These are phyloP conservation scores for Drosophila nigromelanica DNA, from an alignment of 1,140 invertebrate genomes.

Conservation along the genomic window DNA sequence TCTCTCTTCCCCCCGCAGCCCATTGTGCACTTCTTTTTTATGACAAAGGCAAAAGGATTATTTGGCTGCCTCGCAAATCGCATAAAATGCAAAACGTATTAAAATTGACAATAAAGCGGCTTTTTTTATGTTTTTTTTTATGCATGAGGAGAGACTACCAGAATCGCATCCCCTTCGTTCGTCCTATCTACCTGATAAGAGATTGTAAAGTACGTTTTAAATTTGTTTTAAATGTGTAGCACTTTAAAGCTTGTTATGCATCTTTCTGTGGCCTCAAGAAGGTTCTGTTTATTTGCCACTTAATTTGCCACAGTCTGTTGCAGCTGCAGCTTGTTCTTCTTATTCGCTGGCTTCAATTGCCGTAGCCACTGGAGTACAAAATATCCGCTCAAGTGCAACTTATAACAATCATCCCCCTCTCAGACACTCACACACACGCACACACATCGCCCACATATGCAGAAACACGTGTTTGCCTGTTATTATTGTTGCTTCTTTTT, in stretches of 20 bases:
- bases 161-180: too few relatives aligned
- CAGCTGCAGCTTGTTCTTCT: constrained; percentile 28
- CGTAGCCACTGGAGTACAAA: constrained; percentile 67
- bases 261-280: constrained; percentile 66
- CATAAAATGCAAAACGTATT: constrained; percentile 80
- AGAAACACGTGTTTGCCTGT: constrained; percentile 59
- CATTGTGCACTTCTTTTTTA: constrained; percentile 39
- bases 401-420: constrained; percentile 36
- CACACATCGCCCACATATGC: constrained; percentile 50
- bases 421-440: constrained; percentile 1
- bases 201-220: constrained; percentile 47
- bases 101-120: constrained; percentile 82
- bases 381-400: constrained; percentile 73
- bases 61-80: constrained; percentile 61
- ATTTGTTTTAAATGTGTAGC: constrained; percentile 54
- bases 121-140: constrained; percentile 70
- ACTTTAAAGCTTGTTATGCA: constrained; percentile 78
- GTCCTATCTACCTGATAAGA: not conserved
- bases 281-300: constrained; percentile 78
- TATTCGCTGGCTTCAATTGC: constrained; percentile 34
- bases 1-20: constrained; percentile 4
- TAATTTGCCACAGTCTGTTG: constrained; percentile 73
- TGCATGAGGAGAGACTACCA: constrained; percentile 13
- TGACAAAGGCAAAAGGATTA: constrained; percentile 59
- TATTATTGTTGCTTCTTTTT: constrained; percentile 37